Percentiles rank a stretch among this genome's conserved stretches.
Evolutionary conservation across 53 echinoderm and acorn worm species (phyloP).

Genomic region (Echinarachnius parma): DNA sequence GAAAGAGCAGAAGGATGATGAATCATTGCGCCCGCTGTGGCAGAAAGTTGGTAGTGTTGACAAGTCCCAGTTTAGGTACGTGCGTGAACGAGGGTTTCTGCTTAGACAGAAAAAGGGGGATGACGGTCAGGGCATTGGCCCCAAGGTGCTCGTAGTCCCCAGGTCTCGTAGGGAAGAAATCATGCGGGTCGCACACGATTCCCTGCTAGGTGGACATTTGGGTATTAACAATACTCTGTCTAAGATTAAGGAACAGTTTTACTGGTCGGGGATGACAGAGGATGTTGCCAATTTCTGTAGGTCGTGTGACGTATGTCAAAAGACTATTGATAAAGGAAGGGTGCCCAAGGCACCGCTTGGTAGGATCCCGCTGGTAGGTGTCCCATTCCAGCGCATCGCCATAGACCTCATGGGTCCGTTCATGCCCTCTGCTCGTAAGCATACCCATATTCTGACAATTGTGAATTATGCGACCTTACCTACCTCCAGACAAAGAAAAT

Average conservation of each 20-base stretch:
- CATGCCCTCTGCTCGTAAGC: conserved; percentile 22
- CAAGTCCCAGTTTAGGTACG: neutral
- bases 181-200: neutral
- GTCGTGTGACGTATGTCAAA: conserved; percentile 26
- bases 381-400: conserved; percentile 42
- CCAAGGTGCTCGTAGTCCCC: neutral
- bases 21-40: conserved; percentile 1
- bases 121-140: conserved; percentile 4
- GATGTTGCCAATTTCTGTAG: conserved; percentile 31
- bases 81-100: neutral
- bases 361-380: conserved; percentile 31
- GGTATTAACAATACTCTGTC: conserved; percentile 30
- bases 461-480: conserved; percentile 47
- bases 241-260: conserved; percentile 26
- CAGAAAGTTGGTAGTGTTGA: neutral
- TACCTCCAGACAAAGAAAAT: too few relatives aligned
- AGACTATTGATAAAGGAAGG: conserved; percentile 38
- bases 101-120: neutral
- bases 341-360: conserved; percentile 46
- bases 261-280: neutral
- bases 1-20: conserved; percentile 10
- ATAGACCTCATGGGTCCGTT: conserved; percentile 53
- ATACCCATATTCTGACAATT: conserved; percentile 28
- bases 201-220: neutral
- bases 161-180: conserved; percentile 12